Base-by-base conservation (phyloP, 2,797 vertebrate species). In the Microctenopoma steveboyesi region DNA sequence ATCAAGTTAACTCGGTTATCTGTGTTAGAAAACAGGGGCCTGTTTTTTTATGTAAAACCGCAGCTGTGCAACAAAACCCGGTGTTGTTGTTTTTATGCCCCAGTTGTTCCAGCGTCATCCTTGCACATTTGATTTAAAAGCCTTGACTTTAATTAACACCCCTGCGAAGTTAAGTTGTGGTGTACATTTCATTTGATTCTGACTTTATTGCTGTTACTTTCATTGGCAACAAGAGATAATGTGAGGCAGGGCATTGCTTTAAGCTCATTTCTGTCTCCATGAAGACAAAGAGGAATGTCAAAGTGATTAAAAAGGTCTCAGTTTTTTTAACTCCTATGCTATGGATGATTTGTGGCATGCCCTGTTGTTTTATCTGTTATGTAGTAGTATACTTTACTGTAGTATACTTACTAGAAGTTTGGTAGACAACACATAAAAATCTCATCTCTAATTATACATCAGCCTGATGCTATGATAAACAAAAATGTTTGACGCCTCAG, bases 121-220 rank as follows among this genome's bases (percentile, higher is more conserved):
- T 22, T 42, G 6, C n/a, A 27, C n/a, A 56, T 35, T 67, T 53
- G 5, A 40, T 43, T 57, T 53, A 25, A 69, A 74, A 55, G 15
- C 45, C 3, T 40, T 60, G 48, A 43, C 27, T 59, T 62, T 18
- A 27, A 33, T 49, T 30, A 47, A 43, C 2, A 1, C 11, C 7
- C 5, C 4, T 22, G 59, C n/a, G 40, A 65, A n/a, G 25, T 54
- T 25, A 51, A 48, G 14, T 35, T 27, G 37, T 35, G 7, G 35
- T 45, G 35, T 46, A 16, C 65, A 63, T 82, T 61, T 11, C 25
- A 47, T 51, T 65, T 33, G 3, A 18, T 49, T 62, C 30, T 51
- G 43, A 55, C 8, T 3, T 43, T 62, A 33, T 33, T 33, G 5
- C 30, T 33, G 16, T 53, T 42, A 12, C 14, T 4, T 30, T 12